These are phyloP conservation scores for Batillaria attramentaria DNA, from an alignment of 1,140 invertebrate genomes.

Conservation along the genomic window DNA sequence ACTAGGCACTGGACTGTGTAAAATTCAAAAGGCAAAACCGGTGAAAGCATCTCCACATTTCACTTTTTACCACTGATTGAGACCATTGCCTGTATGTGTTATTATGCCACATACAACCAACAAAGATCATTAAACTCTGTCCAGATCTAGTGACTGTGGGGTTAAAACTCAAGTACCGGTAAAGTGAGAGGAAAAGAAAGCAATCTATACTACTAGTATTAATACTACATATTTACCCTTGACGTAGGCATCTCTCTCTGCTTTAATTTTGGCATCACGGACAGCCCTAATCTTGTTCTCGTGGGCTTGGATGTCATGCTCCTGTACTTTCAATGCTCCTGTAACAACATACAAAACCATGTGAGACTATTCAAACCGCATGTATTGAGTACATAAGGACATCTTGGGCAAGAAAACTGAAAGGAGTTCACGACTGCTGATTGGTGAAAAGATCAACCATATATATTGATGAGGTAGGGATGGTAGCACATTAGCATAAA, in stretches of 20 bases:
- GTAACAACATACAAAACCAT: background rate
- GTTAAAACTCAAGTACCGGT: background rate
- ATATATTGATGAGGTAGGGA: background rate
- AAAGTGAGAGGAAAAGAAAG: background rate
- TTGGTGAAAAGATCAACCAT: background rate
- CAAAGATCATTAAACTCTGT: background rate
- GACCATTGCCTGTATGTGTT: background rate
- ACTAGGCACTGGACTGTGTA: too few relatives aligned
- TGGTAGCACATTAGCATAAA: background rate
- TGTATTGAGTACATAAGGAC: background rate
- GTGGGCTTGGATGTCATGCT: slow-evolving; percentile 40
- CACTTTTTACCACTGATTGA: background rate
- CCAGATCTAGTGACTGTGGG: background rate
- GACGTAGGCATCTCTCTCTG: slow-evolving; percentile 22
- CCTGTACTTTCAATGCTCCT: slow-evolving; percentile 30
- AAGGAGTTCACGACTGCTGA: background rate
- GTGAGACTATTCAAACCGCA: background rate
- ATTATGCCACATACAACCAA: background rate
- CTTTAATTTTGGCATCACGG: slow-evolving; percentile 30
- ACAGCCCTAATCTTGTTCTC: slow-evolving; percentile 37
- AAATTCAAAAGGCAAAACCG: too few relatives aligned
- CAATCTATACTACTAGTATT: background rate
- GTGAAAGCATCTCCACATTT: too few relatives aligned
- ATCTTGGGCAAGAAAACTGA: background rate
- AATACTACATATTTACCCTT: slow-evolving; percentile 24